Evolutionary conservation across 2,113 vertebrate species (phyloP), one percentile per base, ranked within the genome.

Genomic region (Zosterops hypoxanthus): DNA sequence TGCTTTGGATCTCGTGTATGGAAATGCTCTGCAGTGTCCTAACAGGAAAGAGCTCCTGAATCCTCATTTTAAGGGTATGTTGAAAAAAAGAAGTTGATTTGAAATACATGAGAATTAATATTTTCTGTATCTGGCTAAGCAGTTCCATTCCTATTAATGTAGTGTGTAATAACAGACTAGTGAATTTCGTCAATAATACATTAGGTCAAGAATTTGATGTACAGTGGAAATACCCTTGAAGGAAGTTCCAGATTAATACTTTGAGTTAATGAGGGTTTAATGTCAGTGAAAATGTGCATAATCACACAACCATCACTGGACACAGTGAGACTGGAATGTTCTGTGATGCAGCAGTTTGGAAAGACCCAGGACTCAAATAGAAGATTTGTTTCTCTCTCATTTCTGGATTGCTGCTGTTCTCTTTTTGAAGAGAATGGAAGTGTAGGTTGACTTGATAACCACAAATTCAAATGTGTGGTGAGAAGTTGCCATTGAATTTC

Each of bases 21-120:
- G 98, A 94, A 99, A 98, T 90, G 98, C 99, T 49, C 97, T 99
- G 46, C 98, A 99, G 8, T 99, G 99, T 88, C 98, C 99, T 20
- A 98, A 98, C 95, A 98, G 99, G 29, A 99, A 98, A 80, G 99
- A 99, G 16, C 98, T 99, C 83, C 98, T 99, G 80, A 99, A 99
- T 95, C 98, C 98, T 3, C 90, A 93, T 92, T 99, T 99, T 94
- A 98, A 97, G 98, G 99, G 99, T 99, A 97, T 19, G 80, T 68
- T 47, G 52, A 13, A n/a, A 88, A 76, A 79, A 28, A 7, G 1
- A 17, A 3, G 12, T 3, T 59, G 8, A 29, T 69, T 77, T 68
- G 39, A 85, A 92, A 28, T 72, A 42, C 2, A 8, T 36, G 49
- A 21, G 52, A 88, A 66, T 69, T 26, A 50, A 1, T 76, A 29